These are phyloP conservation scores for Condylura cristata DNA, from an alignment of 2,113 vertebrate species.

Conservation along the genomic window DNA sequence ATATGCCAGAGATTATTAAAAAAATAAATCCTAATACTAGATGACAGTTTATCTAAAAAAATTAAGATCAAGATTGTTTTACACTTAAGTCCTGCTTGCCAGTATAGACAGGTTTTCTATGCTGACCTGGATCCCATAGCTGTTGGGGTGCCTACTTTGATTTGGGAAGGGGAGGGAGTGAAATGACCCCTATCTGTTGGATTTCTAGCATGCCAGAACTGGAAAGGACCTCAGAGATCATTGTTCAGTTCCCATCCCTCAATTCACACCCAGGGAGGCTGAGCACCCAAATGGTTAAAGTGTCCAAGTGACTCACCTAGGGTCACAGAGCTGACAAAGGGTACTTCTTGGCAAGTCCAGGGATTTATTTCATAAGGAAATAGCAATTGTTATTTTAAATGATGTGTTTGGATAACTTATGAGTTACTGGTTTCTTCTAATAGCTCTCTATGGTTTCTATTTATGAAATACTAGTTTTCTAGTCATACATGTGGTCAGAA, in stretches of 20 bases:
- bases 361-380: constrained; percentile 10
- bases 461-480: neutral
- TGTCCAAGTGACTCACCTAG: neutral
- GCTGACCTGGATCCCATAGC: neutral
- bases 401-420: neutral
- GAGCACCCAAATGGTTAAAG: neutral
- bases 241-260: neutral
- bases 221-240: neutral
- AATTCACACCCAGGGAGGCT: neutral
- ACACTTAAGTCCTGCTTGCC: neutral
- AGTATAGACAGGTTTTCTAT: neutral
- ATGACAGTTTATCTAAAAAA: neutral
- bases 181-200: neutral
- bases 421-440: neutral
- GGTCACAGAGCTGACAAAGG: neutral
- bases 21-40: neutral
- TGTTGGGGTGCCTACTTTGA: neutral
- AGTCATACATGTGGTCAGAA: neutral
- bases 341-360: neutral
- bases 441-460: neutral
- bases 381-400: neutral
- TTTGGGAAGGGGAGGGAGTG: neutral
- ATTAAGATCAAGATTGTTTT: neutral
- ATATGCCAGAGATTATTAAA: neutral
- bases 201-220: neutral